These are phyloP conservation scores for Falco naumanni DNA, from an alignment of 2,797 vertebrate genomes.

Conservation along the genomic window DNA sequence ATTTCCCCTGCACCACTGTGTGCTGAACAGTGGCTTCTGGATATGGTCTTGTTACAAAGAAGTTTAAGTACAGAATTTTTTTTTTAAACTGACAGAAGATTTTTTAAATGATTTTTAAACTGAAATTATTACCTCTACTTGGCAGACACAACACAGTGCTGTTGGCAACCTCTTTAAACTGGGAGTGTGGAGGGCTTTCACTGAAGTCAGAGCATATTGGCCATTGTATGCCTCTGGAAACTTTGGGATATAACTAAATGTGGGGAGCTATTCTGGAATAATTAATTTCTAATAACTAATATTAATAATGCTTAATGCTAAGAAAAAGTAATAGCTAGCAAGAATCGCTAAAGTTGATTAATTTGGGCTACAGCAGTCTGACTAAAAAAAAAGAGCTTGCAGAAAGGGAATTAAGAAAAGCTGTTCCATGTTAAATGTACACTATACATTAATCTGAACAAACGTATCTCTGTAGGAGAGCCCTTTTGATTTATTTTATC, in stretches of 20 bases:
- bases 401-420: conserved; percentile 50
- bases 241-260: not conserved
- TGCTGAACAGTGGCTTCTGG: not conserved
- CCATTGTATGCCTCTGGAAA: not conserved
- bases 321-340: conserved; percentile 17
- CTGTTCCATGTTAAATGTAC: conserved; percentile 10
- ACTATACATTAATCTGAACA: not conserved
- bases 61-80: not conserved
- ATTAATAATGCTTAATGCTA: conserved; percentile 34
- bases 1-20: not conserved
- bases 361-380: not conserved
- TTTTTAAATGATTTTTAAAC: not conserved
- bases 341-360: conserved; percentile 21
- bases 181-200: not conserved
- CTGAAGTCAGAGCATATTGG: not conserved
- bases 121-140: not conserved
- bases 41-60: not conserved
- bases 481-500: conserved; percentile 27
- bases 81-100: not conserved
- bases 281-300: conserved; percentile 32
- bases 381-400: not conserved
- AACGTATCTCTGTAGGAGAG: not conserved
- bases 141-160: not conserved
- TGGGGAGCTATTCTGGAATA: not conserved
- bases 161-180: not conserved